These are phyloP conservation scores for Ceyx cyanopectus DNA, from an alignment of 2,113 vertebrate genomes.

Conservation along the genomic window DNA sequence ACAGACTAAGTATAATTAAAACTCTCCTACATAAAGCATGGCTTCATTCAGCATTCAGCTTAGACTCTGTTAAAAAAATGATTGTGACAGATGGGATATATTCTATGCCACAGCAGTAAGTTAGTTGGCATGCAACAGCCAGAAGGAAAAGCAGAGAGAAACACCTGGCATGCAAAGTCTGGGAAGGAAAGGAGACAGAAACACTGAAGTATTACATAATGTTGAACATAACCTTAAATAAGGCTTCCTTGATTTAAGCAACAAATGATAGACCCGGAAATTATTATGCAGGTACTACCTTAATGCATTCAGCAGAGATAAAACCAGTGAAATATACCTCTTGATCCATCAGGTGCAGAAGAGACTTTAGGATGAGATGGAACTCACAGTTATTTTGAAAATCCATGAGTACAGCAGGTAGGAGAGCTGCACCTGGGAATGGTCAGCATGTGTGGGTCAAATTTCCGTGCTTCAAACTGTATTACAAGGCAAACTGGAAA, in stretches of 20 bases:
- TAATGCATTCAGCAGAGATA: not conserved
- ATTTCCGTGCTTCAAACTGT: not conserved
- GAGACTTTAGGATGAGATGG: not conserved
- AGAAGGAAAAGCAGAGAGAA: slow-evolving; percentile 46
- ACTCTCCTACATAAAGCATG: slow-evolving; percentile 48
- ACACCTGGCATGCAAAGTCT: slow-evolving; percentile 18
- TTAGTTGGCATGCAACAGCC: slow-evolving; percentile 5
- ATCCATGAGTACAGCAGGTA: not conserved
- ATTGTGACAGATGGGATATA: slow-evolving; percentile 56
- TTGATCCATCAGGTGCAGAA: not conserved
- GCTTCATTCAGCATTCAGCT: slow-evolving; percentile 67
- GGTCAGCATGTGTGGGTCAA: not conserved
- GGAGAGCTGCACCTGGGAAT: not conserved
- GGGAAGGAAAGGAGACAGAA: slow-evolving; percentile 28
- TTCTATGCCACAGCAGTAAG: slow-evolving; percentile 50
- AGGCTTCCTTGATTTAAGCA: not conserved
- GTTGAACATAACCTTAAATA: slow-evolving; percentile 40
- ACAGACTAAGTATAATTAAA: slow-evolving; percentile 63
- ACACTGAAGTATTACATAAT: not conserved
- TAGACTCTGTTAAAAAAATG: slow-evolving; percentile 63
- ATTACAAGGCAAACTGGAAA: not conserved
- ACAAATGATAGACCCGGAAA: not conserved
- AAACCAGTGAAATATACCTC: not conserved
- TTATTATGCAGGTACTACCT: not conserved
- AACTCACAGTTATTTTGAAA: not conserved